phyloP scores from a whole-genome alignment of 2,888 invertebrate species.

The Ethmia dodecea region DNA sequence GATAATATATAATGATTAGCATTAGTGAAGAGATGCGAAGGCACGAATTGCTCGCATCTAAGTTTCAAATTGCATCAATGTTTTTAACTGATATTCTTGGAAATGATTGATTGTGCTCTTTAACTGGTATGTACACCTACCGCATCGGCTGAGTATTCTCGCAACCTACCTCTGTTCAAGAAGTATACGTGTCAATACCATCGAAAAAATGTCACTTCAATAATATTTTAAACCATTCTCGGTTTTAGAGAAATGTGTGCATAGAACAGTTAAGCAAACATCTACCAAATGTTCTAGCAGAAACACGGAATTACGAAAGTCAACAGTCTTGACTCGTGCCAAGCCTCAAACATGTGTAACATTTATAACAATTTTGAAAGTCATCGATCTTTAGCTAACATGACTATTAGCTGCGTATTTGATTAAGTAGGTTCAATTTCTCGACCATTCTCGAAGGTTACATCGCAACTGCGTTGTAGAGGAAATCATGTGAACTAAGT shows the following conservation, averaged over 20 bases:
- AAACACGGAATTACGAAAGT: conserved; percentile 45
- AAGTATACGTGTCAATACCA: conserved; percentile 50
- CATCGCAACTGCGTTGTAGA: conserved; percentile 18
- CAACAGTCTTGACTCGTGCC: conserved; percentile 31
- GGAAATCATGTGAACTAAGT: conserved; percentile 66
- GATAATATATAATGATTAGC: too few relatives aligned
- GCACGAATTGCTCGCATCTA: conserved; percentile 32
- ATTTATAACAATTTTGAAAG: conserved; percentile 13
- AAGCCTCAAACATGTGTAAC: conserved; percentile 16
- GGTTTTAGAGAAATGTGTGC: conserved; percentile 49
- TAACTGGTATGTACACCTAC: not conserved
- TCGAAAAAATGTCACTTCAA: conserved; percentile 50
- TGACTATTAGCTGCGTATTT: too few relatives aligned
- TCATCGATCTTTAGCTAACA: conserved; percentile 16
- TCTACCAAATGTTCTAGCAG: conserved; percentile 39
- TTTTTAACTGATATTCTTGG: conserved; percentile 32
- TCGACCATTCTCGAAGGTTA: too few relatives aligned
- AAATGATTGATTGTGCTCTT: conserved; percentile 33
- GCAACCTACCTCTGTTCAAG: conserved; percentile 36
- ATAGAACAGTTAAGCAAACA: conserved; percentile 49
- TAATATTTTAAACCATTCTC: conserved; percentile 56
- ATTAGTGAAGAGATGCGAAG: conserved; percentile 9
- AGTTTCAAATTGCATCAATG: conserved; percentile 28
- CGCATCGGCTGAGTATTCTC: conserved; percentile 26
- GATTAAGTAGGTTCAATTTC: too few relatives aligned